A percentile compares a stretch with the other conserved stretches of the same genome.
Evolutionary conservation across 1,140 invertebrate species (phyloP).

Genomic region (Saxidomus purpurata): DNA sequence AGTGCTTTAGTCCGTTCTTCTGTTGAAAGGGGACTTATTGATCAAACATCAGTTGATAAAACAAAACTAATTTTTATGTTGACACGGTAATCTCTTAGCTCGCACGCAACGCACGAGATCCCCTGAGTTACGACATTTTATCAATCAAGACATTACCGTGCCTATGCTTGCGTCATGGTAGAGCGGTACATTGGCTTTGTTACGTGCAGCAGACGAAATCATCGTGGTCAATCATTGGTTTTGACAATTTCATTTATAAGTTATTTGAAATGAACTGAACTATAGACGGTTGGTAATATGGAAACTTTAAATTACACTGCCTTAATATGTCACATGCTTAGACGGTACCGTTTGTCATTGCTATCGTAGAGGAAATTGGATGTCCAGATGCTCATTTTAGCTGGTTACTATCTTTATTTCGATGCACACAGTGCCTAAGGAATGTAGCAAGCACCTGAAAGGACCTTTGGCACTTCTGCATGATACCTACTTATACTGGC

Average conservation of each 20-base stretch:
- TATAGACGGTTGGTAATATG: background rate
- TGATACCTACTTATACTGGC: no score
- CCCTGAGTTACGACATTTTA: background rate
- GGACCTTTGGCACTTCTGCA: no score
- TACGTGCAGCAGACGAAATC: background rate
- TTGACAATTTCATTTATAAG: slow-evolving; percentile 10
- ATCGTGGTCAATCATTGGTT: background rate
- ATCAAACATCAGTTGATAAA: slow-evolving; percentile 9
- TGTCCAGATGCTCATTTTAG: no score
- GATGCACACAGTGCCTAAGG: no score
- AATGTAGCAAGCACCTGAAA: no score
- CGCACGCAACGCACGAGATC: background rate
- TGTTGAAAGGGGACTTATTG: background rate
- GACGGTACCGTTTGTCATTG: no score
- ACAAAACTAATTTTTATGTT: slow-evolving; percentile 27
- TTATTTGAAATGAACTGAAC: background rate
- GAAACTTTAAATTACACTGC: background rate
- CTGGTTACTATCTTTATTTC: no score
- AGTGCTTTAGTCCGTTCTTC: background rate
- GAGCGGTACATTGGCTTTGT: background rate
- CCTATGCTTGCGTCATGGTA: background rate
- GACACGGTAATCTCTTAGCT: background rate
- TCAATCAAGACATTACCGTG: background rate
- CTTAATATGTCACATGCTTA: no score
- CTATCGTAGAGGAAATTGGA: no score